These are phyloP conservation scores for Pseudoips prasinana DNA, from an alignment of 2,888 invertebrate species.

Conservation along the genomic window DNA sequence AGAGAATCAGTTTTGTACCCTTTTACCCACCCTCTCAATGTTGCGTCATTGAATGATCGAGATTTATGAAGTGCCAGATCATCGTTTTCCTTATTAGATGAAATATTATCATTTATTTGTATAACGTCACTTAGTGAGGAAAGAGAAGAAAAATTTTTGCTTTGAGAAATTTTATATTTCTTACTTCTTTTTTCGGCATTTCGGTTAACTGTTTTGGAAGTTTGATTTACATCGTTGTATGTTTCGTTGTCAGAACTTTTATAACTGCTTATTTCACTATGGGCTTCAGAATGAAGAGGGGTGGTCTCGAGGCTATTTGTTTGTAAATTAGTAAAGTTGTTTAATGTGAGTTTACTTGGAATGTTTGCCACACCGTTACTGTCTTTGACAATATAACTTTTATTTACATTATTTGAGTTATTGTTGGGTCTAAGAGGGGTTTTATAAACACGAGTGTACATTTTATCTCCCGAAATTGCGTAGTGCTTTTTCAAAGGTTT, in stretches of 20 bases:
- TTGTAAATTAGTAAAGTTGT: constrained; percentile 54
- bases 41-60: constrained; percentile 62
- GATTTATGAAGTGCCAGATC: constrained; percentile 60
- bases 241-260: constrained; percentile 79
- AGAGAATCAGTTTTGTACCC: constrained; percentile 40
- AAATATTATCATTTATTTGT: constrained; percentile 37
- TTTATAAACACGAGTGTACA: constrained; percentile 69
- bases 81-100: constrained; percentile 48
- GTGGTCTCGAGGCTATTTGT: constrained; percentile 61
- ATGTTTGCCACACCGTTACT: constrained; percentile 63
- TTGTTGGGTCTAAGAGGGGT: constrained; percentile 40
- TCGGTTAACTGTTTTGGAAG: constrained; percentile 33
- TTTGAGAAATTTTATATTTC: constrained; percentile 32
- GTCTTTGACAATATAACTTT: constrained; percentile 51
- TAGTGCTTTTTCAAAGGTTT: constrained; percentile 65
- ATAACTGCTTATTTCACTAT: constrained; percentile 74
- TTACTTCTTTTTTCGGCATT: constrained; percentile 27
- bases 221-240: constrained; percentile 49
- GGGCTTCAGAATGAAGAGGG: constrained; percentile 61
- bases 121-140: constrained; percentile 47
- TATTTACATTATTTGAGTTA: constrained; percentile 34
- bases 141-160: constrained; percentile 41
- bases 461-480: constrained; percentile 66
- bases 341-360: constrained; percentile 67
- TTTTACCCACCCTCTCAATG: constrained; percentile 42